These are phyloP conservation scores for Anticlea derivata DNA, from an alignment of 2,888 invertebrate species.

Conservation along the genomic window DNA sequence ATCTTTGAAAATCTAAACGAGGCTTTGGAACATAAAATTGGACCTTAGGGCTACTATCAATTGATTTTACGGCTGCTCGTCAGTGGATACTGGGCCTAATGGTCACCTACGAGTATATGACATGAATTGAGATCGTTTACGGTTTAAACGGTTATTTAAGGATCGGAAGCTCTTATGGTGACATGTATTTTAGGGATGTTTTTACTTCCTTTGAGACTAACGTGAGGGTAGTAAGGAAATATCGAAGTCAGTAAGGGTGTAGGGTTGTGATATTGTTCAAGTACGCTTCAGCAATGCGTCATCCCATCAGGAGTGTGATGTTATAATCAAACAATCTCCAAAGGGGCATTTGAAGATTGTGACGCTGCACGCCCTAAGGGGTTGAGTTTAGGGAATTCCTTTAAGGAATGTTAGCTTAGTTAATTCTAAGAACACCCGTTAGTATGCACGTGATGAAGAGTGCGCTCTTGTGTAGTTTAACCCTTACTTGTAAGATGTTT, in stretches of 20 bases:
- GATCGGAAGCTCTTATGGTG: not conserved
- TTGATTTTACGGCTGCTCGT: no score
- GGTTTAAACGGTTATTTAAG: slow-evolving; percentile 5
- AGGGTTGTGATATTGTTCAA: not conserved
- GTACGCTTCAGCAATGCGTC: not conserved
- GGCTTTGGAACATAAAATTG: not conserved
- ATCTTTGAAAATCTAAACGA: no score
- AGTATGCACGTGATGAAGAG: not conserved
- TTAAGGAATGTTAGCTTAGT: not conserved
- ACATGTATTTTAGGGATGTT: slow-evolving; percentile 9
- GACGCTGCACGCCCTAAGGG: no score
- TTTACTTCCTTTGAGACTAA: slow-evolving; percentile 3
- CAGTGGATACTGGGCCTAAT: no score
- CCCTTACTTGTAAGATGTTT: slow-evolving; percentile 1
- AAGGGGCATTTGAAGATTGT: no score
- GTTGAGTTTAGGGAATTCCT: no score
- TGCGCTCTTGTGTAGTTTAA: not conserved
- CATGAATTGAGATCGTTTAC: slow-evolving; percentile 1
- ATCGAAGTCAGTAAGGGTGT: slow-evolving; percentile 4
- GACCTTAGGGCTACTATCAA: no score
- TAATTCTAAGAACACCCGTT: no score
- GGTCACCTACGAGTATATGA: slow-evolving; percentile 13
- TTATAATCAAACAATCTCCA: no score
- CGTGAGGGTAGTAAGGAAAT: slow-evolving; percentile 3
- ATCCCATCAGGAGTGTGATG: no score